Percentiles rank a stretch among this genome's conserved stretches.
These are phyloP conservation scores for Melanotaenia boesemani DNA, from an alignment of 2,797 vertebrate species.

Conservation along the genomic window DNA sequence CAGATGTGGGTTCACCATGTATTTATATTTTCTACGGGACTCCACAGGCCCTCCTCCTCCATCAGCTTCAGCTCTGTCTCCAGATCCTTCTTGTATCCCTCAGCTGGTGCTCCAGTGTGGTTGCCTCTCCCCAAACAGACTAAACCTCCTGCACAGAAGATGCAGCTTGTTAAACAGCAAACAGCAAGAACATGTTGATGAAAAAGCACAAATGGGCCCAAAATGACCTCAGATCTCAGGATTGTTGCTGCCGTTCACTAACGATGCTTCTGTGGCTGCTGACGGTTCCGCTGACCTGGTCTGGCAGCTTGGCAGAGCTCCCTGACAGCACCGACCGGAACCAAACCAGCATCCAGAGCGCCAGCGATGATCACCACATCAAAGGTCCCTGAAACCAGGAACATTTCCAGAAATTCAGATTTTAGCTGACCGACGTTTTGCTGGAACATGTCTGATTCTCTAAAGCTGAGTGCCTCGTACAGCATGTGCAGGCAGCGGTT, in stretches of 20 bases:
- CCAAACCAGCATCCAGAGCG: conserved; percentile 5
- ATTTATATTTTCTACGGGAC: not conserved
- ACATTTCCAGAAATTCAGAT: too few relatives aligned
- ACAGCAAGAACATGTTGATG: too few relatives aligned
- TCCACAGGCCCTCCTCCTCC: conserved; percentile 48
- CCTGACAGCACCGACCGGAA: conserved; percentile 34
- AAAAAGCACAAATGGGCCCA: too few relatives aligned
- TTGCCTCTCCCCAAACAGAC: conserved; percentile 28
- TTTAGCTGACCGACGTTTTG: too few relatives aligned
- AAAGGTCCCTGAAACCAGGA: conserved; percentile 14
- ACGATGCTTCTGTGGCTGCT: too few relatives aligned
- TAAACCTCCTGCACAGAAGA: conserved; percentile 28
- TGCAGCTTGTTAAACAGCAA: too few relatives aligned
- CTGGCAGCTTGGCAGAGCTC: conserved; percentile 33
- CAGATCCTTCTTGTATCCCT: conserved; percentile 2
- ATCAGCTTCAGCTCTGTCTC: conserved; percentile 43
- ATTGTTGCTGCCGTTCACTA: too few relatives aligned
- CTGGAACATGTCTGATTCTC: too few relatives aligned
- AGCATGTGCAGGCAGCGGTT: too few relatives aligned
- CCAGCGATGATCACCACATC: conserved; percentile 37
- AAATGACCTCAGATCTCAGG: too few relatives aligned
- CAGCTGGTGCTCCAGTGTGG: not conserved
- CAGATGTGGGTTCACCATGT: conserved; percentile 12
- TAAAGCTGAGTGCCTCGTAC: not conserved
- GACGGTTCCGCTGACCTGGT: conserved; percentile 51